Base-by-base conservation (phyloP, 2,113 vertebrate genomes). In the Todiramphus saurophagus region DNA sequence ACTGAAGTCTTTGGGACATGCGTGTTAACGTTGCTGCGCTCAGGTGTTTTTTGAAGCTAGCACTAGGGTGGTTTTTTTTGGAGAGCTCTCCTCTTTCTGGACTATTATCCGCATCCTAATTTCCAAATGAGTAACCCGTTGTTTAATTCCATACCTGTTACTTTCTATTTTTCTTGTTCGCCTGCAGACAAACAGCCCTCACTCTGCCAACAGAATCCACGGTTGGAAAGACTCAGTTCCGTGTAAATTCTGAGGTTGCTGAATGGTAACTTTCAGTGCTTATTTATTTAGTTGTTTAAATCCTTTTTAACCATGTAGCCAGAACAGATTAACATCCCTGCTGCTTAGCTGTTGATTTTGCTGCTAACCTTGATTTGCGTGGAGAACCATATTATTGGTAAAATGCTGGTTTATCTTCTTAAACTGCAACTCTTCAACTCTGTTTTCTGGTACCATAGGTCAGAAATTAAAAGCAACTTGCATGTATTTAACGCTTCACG, bases 11-110 rank as follows among this genome's bases (percentile, higher is more conserved):
- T 41, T 35, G 20, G 44, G 62, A 43, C 20, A 14, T 6, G 3
- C 13, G 15, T 1, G 0, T 58, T 62, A 9, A 9, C 11, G 19
- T 55, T 90, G 74, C 59, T 0, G 0, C 2, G 1, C 11, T 19
- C 0, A 39, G 37, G 5, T 51, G 25, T 74, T 31, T 68, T 16
- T 77, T 44, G 21, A 63, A 69, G 53, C 16, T 19, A 15, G 37
- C 10, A 3, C 69, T 13, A 44, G 55, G 44, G 5, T 13, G 37
- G 0, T 20, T 88, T 87, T 87, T 69, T 27, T 25, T 25, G 48
- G 14, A 63, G 56, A 67, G 21, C 27, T 48, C 25, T 73, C 5
- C 16, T 73, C 28, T 63, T 63, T 8, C 46, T 83, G 0, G 39
- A 31, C 5, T 17, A 6, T 18, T 21, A 30, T 33, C 16, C 44